Percentiles rank a stretch among this genome's conserved stretches.
Evolutionary conservation across 2,888 invertebrate species (phyloP).

Genomic region (Drosophila monieri): DNA sequence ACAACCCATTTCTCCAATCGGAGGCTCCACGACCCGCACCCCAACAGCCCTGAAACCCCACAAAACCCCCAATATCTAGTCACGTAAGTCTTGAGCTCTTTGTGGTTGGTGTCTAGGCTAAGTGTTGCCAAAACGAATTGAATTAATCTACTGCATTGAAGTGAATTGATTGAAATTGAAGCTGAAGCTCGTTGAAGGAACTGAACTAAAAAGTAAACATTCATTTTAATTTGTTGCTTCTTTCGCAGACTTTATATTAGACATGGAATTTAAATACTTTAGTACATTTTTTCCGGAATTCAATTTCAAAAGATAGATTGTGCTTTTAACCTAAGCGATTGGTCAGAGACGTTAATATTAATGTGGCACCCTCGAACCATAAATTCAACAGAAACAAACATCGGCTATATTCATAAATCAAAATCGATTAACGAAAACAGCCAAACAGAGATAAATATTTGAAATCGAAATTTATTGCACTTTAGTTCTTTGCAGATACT

Average conservation of each 20-base stretch:
- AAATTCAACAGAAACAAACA: not conserved
- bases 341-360: not conserved
- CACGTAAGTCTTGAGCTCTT: conserved; percentile 54
- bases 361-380: conserved; percentile 1
- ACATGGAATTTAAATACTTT: not conserved
- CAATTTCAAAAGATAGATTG: not conserved
- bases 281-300: not conserved
- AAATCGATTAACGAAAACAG: conserved; percentile 6
- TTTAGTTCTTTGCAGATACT: not conserved
- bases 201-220: conserved; percentile 8
- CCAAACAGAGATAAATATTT: conserved; percentile 1
- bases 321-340: not conserved
- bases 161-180: conserved; percentile 8
- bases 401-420: conserved; percentile 25
- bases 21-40: not conserved
- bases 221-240: not conserved
- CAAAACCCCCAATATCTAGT: conserved; percentile 19
- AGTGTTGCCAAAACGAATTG: conserved; percentile 72
- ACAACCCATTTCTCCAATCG: not conserved
- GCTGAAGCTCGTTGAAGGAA: conserved; percentile 21
- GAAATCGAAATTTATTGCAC: not conserved
- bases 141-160: conserved; percentile 27
- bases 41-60: conserved; percentile 10
- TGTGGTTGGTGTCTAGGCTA: conserved; percentile 74
- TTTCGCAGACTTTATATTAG: not conserved